Evolutionary conservation across 2,797 vertebrate genomes (phyloP).

Genomic region (Phataginus tetradactyla): DNA sequence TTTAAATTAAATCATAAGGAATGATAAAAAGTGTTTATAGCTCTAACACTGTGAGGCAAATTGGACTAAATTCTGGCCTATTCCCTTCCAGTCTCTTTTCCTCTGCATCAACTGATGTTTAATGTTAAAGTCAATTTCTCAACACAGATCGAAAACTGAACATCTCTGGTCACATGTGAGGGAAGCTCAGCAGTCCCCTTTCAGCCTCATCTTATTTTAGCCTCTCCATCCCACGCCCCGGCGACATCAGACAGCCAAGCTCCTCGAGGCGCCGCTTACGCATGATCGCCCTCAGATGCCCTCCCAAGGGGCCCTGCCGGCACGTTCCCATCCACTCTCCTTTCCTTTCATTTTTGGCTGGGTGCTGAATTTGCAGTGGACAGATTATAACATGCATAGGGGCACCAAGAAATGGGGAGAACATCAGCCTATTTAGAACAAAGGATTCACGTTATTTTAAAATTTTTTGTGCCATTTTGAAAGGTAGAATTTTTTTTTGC

Average conservation of each 20-base stretch:
- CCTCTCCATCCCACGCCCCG: background rate
- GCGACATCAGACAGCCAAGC: accelerated
- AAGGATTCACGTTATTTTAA: background rate
- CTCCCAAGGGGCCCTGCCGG: background rate
- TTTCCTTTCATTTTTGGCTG: background rate
- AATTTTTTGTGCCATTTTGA: background rate
- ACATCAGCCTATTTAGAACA: background rate
- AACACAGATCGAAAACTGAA: background rate
- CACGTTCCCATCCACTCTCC: background rate
- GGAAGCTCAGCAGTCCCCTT: background rate
- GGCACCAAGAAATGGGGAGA: background rate
- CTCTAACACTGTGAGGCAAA: constrained; percentile 8
- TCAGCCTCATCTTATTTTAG: background rate
- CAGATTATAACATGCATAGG: background rate
- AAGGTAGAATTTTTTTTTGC: background rate
- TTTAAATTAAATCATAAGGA: constrained; percentile 60
- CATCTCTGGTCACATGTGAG: background rate
- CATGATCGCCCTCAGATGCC: background rate
- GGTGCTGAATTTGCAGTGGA: background rate
- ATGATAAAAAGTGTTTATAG: background rate
- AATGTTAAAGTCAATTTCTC: constrained; percentile 54
- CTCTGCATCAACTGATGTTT: constrained; percentile 37
- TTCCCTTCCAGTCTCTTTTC: constrained; percentile 28
- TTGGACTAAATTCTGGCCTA: constrained; percentile 2
- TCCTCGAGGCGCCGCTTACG: background rate